Evolutionary conservation across 2,797 vertebrate species (phyloP).

Genomic region (Phoxinus dragarum): DNA sequence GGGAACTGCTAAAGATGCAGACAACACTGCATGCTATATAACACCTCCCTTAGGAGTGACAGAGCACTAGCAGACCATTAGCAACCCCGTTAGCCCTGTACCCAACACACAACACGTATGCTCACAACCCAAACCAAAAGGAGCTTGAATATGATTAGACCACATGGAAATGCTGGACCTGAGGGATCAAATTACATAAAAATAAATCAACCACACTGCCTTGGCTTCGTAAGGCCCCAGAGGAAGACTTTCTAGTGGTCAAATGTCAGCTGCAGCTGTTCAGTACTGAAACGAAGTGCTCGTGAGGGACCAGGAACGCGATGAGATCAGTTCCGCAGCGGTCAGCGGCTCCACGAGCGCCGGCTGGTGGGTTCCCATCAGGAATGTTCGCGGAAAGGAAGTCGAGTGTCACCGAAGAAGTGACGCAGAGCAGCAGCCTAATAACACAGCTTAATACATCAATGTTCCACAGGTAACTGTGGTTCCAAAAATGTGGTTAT

Average conservation of each 20-base stretch:
- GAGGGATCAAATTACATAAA: conserved; percentile 27
- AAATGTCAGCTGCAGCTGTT: conserved; percentile 38
- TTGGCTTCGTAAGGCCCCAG: conserved; percentile 3
- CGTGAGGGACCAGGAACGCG: conserved; percentile 12
- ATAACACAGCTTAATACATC: conserved; percentile 81
- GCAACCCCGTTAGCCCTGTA: conserved; percentile 69
- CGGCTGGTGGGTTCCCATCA: conserved; percentile 53
- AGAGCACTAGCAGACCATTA: conserved; percentile 74
- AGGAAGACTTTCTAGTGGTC: conserved; percentile 22
- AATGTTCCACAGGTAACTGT: conserved; percentile 69
- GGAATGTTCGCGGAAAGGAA: conserved; percentile 73
- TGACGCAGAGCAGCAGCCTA: conserved; percentile 81
- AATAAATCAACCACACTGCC: conserved; percentile 10
- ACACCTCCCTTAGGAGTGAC: conserved; percentile 83
- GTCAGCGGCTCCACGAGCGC: conserved; percentile 5
- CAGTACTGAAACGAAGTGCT: conserved; percentile 36
- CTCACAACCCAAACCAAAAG: conserved; percentile 43
- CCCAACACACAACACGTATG: conserved; percentile 54
- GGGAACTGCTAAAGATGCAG: conserved; percentile 77
- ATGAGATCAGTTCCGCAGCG: conserved; percentile 11
- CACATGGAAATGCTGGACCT: conserved; percentile 25
- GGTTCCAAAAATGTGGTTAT: conserved; percentile 75
- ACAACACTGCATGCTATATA: conserved; percentile 77
- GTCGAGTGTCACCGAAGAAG: conserved; percentile 54
- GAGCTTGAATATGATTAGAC: conserved; percentile 39